phyloP scores from a whole-genome alignment of 64 coral and sea anemone genomes.

The Pachyseris speciosa region DNA sequence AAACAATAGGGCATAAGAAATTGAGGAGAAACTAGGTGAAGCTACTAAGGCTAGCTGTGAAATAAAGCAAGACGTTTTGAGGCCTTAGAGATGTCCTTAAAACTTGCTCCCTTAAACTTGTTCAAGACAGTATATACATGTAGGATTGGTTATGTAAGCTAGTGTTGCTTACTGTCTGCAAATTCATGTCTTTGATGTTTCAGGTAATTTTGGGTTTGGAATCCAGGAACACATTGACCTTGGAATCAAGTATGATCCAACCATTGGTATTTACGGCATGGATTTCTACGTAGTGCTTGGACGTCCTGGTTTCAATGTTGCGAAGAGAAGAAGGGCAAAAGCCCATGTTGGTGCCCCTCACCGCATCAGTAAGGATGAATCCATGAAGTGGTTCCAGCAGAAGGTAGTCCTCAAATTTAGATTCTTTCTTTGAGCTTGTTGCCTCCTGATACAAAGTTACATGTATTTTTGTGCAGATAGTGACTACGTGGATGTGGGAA shows the following conservation, averaged over 20 bases:
- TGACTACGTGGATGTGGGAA: no score
- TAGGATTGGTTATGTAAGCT: no score
- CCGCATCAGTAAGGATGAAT: conserved; percentile 89
- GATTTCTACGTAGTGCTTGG: conserved; percentile 95
- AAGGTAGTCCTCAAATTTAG: conserved; percentile 55
- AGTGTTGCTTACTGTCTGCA: no score
- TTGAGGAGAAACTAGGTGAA: no score
- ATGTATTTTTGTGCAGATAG: no score
- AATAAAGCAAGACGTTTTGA: no score
- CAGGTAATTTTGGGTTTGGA: conserved; percentile 98
- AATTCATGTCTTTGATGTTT: not conserved
- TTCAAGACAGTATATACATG: no score
- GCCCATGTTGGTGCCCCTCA: conserved; percentile 80
- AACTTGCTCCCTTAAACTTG: no score
- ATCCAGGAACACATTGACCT: conserved; percentile 99
- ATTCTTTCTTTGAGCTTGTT: not conserved
- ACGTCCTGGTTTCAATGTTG: conserved; percentile 89
- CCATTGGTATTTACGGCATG: conserved; percentile 99
- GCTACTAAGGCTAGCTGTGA: no score
- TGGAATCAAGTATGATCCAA: conserved; percentile 98
- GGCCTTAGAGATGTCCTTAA: no score
- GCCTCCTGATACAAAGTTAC: no score
- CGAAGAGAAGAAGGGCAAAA: conserved; percentile 68
- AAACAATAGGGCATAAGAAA: no score
- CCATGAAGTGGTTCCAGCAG: conserved; percentile 99